These are phyloP conservation scores for Bombus consobrinus DNA, from an alignment of 1,140 invertebrate species.

Conservation along the genomic window DNA sequence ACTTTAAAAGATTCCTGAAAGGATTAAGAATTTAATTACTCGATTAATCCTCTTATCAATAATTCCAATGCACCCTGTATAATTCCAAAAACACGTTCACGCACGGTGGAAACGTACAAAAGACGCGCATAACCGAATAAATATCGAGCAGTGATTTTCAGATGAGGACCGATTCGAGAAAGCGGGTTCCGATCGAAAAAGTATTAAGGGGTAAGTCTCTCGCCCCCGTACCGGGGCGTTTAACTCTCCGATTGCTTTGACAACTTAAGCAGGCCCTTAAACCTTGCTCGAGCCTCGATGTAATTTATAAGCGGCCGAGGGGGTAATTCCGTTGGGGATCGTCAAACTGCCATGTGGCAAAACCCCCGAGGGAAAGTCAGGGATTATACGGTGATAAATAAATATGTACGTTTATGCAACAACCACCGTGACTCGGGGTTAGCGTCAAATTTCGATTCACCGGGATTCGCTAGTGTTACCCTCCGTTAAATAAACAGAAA, in stretches of 20 bases:
- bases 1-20: not conserved
- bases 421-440: slow-evolving; percentile 74
- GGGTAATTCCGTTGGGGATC: slow-evolving; percentile 72
- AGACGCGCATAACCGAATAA: not conserved
- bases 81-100: not conserved
- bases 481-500: slow-evolving; percentile 46
- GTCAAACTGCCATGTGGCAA: slow-evolving; percentile 82
- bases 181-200: slow-evolving; percentile 74
- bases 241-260: slow-evolving; percentile 80
- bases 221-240: slow-evolving; percentile 69
- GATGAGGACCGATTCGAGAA: slow-evolving; percentile 27
- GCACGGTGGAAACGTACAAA: not conserved
- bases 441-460: slow-evolving; percentile 56
- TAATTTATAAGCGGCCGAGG: slow-evolving; percentile 79
- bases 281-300: slow-evolving; percentile 77
- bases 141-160: slow-evolving; percentile 3
- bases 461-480: slow-evolving; percentile 21
- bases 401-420: slow-evolving; percentile 78
- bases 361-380: slow-evolving; percentile 77
- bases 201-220: slow-evolving; percentile 68
- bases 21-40: not conserved
- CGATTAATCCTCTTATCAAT: not conserved
- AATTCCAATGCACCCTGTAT: not conserved
- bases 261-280: slow-evolving; percentile 82
- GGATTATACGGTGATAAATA: slow-evolving; percentile 82